Conservation (phyloP, 2,888 invertebrate species). For the Pocota personata region DNA sequence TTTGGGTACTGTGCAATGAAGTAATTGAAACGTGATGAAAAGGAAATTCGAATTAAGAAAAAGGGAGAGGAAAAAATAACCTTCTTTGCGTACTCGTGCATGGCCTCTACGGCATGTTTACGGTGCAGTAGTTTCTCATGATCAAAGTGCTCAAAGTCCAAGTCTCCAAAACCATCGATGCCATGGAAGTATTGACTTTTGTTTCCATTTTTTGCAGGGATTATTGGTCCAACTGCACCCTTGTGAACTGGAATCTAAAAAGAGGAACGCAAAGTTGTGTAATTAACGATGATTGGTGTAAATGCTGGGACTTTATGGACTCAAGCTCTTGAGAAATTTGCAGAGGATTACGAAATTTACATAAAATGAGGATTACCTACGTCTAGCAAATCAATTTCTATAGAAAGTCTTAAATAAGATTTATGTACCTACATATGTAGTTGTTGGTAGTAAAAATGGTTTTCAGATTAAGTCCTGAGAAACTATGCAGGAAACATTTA, state of each 20-base stretch:
- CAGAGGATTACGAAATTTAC: too few species aligned
- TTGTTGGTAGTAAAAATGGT: too few species aligned
- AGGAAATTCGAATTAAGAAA: not conserved
- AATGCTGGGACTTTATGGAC: too few species aligned
- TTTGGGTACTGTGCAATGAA: slow-evolving; percentile 81
- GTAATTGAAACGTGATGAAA: slow-evolving; percentile 78
- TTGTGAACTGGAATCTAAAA: slow-evolving; percentile 77
- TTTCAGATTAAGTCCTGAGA: too few species aligned
- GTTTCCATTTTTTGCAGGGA: slow-evolving; percentile 77
- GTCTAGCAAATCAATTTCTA: too few species aligned
- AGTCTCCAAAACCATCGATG: slow-evolving; percentile 88
- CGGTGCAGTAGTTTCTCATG: slow-evolving; percentile 81
- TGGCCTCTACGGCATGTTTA: slow-evolving; percentile 85
- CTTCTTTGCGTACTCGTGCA: slow-evolving; percentile 85
- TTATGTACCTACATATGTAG: too few species aligned
- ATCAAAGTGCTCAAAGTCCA: slow-evolving; percentile 81
- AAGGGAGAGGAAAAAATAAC: slow-evolving; percentile 77
- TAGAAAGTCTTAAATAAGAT: too few species aligned
- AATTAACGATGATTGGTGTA: not conserved
- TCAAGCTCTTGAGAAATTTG: too few species aligned
- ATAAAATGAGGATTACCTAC: too few species aligned
- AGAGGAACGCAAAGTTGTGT: not conserved
- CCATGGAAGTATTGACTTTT: slow-evolving; percentile 83
- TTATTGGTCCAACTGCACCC: slow-evolving; percentile 76
- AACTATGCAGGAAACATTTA: too few species aligned